Conservation (phyloP, 2,113 vertebrate genomes). For the Saccopteryx leptura region DNA sequence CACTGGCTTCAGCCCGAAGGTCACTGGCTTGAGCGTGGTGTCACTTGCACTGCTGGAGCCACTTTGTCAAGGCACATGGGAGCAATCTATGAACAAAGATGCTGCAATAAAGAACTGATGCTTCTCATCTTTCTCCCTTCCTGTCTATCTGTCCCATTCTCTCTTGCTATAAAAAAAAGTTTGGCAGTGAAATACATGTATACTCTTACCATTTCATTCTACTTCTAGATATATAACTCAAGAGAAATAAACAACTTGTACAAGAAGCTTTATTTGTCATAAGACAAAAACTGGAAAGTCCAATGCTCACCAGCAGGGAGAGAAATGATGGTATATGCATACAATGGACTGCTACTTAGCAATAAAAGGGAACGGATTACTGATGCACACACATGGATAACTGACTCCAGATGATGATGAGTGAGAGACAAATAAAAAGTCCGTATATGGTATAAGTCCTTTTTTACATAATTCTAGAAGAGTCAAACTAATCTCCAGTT, state of each 20-base stretch:
- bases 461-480: constrained; percentile 27
- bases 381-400: background rate
- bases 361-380: background rate
- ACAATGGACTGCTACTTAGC: background rate
- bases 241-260: background rate
- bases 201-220: background rate
- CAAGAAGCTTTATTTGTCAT: constrained; percentile 36
- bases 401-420: background rate
- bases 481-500: background rate
- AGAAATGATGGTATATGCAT: background rate
- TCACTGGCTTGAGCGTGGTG: too few relatives aligned
- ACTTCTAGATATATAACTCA: background rate
- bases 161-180: background rate
- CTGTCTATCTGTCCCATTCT: too few relatives aligned
- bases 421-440: background rate
- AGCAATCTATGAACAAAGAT: too few relatives aligned
- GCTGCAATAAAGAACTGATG: too few relatives aligned
- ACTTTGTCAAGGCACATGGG: too few relatives aligned
- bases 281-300: background rate
- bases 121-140: too few relatives aligned
- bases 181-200: background rate
- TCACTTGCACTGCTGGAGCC: too few relatives aligned
- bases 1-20: too few relatives aligned
- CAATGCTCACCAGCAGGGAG: background rate
- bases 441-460: background rate